Base-by-base conservation (phyloP, 2,888 invertebrate species). In the Tenthredo scrophulariae region DNA sequence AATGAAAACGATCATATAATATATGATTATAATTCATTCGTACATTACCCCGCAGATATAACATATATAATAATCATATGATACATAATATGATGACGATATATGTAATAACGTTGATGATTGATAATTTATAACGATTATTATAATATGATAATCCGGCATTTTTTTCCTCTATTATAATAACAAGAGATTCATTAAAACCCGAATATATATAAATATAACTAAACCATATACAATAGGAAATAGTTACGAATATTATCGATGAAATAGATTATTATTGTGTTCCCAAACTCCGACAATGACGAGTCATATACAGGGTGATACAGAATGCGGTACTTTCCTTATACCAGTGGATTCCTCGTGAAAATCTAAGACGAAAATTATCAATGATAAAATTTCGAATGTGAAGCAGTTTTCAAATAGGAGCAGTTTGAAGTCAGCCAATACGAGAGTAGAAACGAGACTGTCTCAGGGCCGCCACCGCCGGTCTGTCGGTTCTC, bases 261-360 rank as follows among this genome's bases (percentile, higher is more conserved):
- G 26, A 62, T 62, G 58, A 40, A 80, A 80, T 80, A 62, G 89
- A 87, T 91, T 89, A 67, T 91, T 91, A 67, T 91, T 91, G 90
- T 90, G 90, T 92, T 92, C 88, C 90, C 88, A 88, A 88, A 90
- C 90, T 91, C 91, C 26, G 77, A 33, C 75, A 26, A 75, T 13
- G 43, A 33, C 33, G 26, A 26, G 37, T 29, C 70, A 29, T 18
- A 33, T n/a, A n/a, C n/a, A n/a, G n/a, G n/a, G n/a, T n/a, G n/a
- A n/a, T n/a, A n/a, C n/a, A n/a, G n/a, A n/a, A n/a, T n/a, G n/a
- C n/a, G n/a, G n/a, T n/a, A n/a, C n/a, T n/a, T n/a, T n/a, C n/a
- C n/a, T n/a, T n/a, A n/a, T n/a, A n/a, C n/a, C n/a, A n/a, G n/a
- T n/a, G n/a, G n/a, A n/a, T n/a, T n/a, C n/a, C n/a, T n/a, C n/a